Percentiles rank a stretch among this genome's conserved stretches.
Conservation (phyloP, 92 coral and sea anemone genomes). For the Umimayanthus chanpuru region DNA sequence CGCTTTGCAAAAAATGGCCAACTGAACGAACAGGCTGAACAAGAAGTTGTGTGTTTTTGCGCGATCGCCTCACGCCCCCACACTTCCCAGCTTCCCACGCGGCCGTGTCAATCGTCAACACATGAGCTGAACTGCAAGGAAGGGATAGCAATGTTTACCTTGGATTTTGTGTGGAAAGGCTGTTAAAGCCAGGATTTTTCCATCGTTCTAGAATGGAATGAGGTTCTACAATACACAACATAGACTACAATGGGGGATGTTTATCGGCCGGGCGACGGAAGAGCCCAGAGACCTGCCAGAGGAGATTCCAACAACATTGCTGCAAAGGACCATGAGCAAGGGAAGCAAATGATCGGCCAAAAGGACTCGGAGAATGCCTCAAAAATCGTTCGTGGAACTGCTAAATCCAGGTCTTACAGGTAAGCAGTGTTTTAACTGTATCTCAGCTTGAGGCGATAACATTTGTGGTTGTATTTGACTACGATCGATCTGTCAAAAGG, state of each 20-base stretch:
- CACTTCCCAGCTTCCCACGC: conserved; percentile 49
- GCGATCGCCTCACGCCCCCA: conserved; percentile 33
- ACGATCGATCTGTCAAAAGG: conserved; percentile 6
- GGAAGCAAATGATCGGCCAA: conserved; percentile 4
- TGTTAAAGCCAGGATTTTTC: conserved; percentile 15
- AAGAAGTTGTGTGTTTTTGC: conserved; percentile 1
- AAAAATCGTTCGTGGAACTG: conserved; percentile 41
- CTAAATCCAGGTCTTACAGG: conserved; percentile 41
- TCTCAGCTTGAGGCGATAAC: conserved; percentile 42
- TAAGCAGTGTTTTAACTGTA: conserved; percentile 37
- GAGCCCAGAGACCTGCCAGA: not conserved
- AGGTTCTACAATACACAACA: conserved; percentile 13
- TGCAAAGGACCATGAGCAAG: conserved; percentile 4
- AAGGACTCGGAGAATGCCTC: conserved; percentile 26
- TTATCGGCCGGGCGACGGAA: conserved; percentile 20
- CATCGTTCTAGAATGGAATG: conserved; percentile 41
- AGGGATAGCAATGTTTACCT: conserved; percentile 40
- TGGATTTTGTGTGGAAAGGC: conserved; percentile 1
- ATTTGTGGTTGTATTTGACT: conserved; percentile 7
- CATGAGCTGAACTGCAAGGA: conserved; percentile 11
- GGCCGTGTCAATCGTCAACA: conserved; percentile 42
- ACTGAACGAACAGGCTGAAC: not conserved
- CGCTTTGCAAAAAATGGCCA: not conserved
- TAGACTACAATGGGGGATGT: conserved; percentile 8
- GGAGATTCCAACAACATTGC: not conserved